Evolutionary conservation across 2,113 vertebrate species (phyloP).

Genomic region (Saguinus imperator): DNA sequence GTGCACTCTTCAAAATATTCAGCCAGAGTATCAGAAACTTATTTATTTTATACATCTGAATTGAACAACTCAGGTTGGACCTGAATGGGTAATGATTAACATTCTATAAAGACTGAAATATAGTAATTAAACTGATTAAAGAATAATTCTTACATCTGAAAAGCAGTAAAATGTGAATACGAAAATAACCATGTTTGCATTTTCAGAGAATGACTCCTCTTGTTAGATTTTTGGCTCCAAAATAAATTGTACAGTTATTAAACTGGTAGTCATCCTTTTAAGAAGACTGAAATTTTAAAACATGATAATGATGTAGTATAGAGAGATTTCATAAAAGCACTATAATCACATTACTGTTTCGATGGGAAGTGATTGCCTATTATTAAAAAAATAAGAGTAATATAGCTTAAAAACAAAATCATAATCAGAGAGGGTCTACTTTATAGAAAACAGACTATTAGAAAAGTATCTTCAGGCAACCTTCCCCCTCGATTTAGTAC

Average conservation of each 20-base stretch:
- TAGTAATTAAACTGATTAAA: constrained; percentile 44
- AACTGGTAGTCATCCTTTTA: neutral
- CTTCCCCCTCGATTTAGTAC: neutral
- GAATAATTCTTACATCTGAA: constrained; percentile 55
- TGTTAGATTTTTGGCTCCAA: constrained; percentile 29
- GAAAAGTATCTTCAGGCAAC: neutral
- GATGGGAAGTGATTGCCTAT: neutral
- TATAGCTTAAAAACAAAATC: constrained; percentile 44
- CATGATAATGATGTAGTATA: neutral
- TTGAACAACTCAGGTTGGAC: neutral
- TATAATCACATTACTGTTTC: neutral
- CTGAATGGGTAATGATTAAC: constrained; percentile 11
- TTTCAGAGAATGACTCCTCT: constrained; percentile 28
- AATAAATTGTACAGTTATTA: neutral
- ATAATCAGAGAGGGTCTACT: neutral
- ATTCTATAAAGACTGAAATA: constrained; percentile 30
- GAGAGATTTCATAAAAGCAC: neutral
- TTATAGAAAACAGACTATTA: neutral
- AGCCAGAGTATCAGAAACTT: neutral
- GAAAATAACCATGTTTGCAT: constrained; percentile 22
- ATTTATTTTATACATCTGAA: constrained; percentile 41
- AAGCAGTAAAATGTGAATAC: constrained; percentile 15
- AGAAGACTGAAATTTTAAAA: neutral
- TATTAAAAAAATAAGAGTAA: constrained; percentile 49
- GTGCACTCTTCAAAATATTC: neutral